Evolutionary conservation across 2,797 vertebrate genomes (phyloP).

Genomic region (Eulemur coronatus): DNA sequence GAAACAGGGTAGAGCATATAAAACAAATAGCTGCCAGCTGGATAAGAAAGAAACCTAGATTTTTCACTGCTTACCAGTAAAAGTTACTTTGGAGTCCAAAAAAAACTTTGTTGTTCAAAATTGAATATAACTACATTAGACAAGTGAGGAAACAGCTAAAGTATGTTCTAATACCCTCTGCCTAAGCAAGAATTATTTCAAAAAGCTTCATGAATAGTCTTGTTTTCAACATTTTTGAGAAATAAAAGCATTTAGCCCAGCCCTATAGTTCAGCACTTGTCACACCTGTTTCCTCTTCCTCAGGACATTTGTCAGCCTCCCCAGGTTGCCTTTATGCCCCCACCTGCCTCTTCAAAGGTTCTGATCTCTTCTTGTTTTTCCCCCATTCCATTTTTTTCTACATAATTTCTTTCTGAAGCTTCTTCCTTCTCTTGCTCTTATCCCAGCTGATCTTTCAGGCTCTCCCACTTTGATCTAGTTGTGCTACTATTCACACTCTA

Average conservation of each 20-base stretch:
- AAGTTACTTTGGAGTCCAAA: neutral
- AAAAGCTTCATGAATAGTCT: neutral
- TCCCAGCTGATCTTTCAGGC: neutral
- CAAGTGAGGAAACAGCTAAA: neutral
- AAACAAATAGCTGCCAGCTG: neutral
- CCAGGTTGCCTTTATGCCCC: neutral
- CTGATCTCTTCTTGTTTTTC: neutral
- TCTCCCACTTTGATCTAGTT: neutral
- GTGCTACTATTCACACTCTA: neutral
- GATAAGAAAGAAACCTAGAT: neutral
- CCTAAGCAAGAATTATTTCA: neutral
- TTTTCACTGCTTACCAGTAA: neutral
- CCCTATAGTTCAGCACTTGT: neutral
- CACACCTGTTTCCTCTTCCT: neutral
- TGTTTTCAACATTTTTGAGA: conserved; percentile 39
- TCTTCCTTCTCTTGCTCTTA: neutral
- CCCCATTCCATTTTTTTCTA: neutral
- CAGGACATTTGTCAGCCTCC: neutral
- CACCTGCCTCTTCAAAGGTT: neutral
- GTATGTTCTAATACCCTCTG: neutral
- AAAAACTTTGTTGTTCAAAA: neutral
- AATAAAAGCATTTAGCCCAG: neutral
- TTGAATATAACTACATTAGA: neutral
- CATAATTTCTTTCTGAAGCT: neutral
- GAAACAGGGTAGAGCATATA: neutral